A percentile compares a stretch with the other conserved stretches of the same genome.
These are phyloP conservation scores for Philypnodon macrostomus DNA, from an alignment of 2,797 vertebrate species.

Conservation along the genomic window DNA sequence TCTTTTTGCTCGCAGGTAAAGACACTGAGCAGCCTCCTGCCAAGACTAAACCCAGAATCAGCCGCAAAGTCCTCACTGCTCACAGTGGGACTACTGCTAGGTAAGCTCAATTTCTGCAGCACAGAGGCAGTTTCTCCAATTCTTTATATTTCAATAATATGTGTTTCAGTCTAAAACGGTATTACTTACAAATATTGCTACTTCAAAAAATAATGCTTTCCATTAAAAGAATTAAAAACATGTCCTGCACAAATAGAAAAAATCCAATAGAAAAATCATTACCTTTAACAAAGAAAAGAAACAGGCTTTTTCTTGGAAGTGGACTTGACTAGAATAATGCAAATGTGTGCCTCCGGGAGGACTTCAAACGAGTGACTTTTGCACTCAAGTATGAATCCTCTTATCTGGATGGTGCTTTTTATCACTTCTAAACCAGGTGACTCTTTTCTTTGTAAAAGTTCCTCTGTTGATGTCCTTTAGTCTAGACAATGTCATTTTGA, in stretches of 20 bases:
- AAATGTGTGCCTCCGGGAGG: not conserved
- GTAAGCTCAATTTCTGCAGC: slow-evolving; percentile 29
- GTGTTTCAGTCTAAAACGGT: not conserved
- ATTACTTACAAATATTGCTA: too few species aligned
- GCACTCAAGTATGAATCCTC: not conserved
- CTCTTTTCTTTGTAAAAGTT: too few species aligned
- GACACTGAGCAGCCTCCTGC: slow-evolving; percentile 25
- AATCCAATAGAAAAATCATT: too few species aligned
- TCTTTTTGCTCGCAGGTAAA: slow-evolving; percentile 29
- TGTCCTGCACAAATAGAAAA: too few species aligned
- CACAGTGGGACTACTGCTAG: slow-evolving; percentile 28
- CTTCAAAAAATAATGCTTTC: too few species aligned
- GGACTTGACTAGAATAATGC: not conserved
- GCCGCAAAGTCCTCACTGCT: slow-evolving; percentile 54
- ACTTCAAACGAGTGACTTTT: slow-evolving; percentile 1
- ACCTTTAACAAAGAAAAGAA: too few species aligned
- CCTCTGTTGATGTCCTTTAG: too few species aligned
- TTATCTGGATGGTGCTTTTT: not conserved
- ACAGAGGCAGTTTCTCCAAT: too few species aligned
- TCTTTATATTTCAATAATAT: too few species aligned
- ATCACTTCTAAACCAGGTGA: not conserved
- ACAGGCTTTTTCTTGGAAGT: not conserved
- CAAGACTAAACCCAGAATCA: slow-evolving; percentile 63
- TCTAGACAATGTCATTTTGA: too few species aligned
- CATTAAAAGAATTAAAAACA: too few species aligned